Conservation (phyloP, 2,797 vertebrate genomes). For the Philypnodon macrostomus region DNA sequence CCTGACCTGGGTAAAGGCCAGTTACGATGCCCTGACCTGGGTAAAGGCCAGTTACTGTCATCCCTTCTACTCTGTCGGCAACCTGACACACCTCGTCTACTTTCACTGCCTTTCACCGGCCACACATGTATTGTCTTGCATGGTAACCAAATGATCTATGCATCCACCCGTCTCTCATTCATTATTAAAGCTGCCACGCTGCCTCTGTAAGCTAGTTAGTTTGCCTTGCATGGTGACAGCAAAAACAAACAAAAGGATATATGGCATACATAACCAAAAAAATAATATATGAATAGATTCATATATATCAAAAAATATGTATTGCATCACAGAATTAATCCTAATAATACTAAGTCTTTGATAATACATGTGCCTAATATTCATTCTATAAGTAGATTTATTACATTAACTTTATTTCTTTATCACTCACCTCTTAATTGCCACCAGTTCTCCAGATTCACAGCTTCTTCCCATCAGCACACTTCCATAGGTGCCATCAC, state of each 20-base stretch:
- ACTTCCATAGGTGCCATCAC: slow-evolving; percentile 95
- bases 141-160: slow-evolving; percentile 69
- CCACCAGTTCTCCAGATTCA: slow-evolving; percentile 94
- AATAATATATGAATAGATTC: too few species aligned
- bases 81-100: slow-evolving; percentile 66
- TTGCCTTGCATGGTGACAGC: slow-evolving; percentile 30
- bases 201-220: slow-evolving; percentile 46
- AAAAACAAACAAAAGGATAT: slow-evolving; percentile 9
- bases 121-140: slow-evolving; percentile 74
- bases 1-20: slow-evolving; percentile 25
- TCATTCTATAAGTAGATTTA: too few species aligned
- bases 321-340: not conserved
- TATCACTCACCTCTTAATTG: slow-evolving; percentile 88
- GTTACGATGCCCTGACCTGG: slow-evolving; percentile 28
- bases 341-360: too few species aligned
- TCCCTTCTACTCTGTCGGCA: slow-evolving; percentile 44
- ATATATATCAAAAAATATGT: not conserved
- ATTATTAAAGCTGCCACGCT: slow-evolving; percentile 72
- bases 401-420: not conserved
- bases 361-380: too few species aligned
- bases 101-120: slow-evolving; percentile 77
- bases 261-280: too few species aligned
- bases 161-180: slow-evolving; percentile 61
- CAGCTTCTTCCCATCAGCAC: slow-evolving; percentile 96
- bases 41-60: slow-evolving; percentile 15